Percentiles rank a stretch among this genome's conserved stretches.
phyloP scores from a whole-genome alignment of 2,113 vertebrate genomes.

The Pomatostomus ruficeps region DNA sequence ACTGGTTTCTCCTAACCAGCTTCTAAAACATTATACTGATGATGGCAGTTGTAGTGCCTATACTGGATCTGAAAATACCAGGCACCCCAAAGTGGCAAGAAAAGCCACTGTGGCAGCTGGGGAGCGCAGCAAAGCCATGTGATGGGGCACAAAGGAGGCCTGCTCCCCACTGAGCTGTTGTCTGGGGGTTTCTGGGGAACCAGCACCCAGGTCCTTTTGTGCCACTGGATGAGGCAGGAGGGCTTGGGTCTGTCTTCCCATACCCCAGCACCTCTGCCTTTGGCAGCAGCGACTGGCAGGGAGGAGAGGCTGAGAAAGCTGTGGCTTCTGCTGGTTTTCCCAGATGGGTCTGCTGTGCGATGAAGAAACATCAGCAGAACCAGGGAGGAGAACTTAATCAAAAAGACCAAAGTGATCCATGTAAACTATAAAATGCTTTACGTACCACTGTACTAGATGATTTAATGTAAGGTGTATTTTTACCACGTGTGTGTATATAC shows the following conservation, averaged over 20 bases:
- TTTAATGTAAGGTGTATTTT: background rate
- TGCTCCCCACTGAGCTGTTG: background rate
- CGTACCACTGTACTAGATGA: background rate
- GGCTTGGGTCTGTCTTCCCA: background rate
- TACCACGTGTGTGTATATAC: background rate
- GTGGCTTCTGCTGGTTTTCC: background rate
- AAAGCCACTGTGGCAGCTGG: background rate
- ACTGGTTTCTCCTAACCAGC: background rate
- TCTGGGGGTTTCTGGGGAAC: background rate
- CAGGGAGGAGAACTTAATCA: background rate
- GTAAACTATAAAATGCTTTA: background rate
- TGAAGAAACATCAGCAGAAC: background rate
- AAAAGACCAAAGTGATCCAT: background rate
- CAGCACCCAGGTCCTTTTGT: background rate
- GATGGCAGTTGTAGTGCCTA: background rate
- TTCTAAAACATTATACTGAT: background rate
- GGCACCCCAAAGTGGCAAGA: background rate
- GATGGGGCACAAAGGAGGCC: background rate
- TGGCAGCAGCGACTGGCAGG: background rate
- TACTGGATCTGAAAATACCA: background rate
- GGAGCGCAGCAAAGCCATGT: background rate
- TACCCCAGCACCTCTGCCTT: background rate
- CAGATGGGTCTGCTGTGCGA: background rate
- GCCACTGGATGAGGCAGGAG: background rate
- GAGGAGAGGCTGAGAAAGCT: background rate